Evolutionary conservation across 2,113 vertebrate genomes (phyloP).

Genomic region (Catharus bicknelli): DNA sequence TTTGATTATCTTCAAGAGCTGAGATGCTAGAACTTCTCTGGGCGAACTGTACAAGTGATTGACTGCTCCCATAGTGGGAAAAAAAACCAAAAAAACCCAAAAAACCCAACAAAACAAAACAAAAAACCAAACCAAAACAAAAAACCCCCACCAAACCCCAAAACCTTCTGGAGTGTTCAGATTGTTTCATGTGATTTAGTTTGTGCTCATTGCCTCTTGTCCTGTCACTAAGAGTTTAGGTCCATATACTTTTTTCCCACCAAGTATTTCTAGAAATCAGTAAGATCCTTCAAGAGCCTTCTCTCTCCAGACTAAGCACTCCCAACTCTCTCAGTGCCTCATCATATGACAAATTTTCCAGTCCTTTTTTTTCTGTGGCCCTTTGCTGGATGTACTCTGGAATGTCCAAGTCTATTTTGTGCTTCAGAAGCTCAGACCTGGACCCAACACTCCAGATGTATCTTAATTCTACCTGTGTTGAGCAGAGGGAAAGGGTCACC

Average conservation of each 20-base stretch:
- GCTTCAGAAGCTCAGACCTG: not conserved
- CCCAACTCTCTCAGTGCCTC: not conserved
- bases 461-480: not conserved
- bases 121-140: too few relatives aligned
- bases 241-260: not conserved
- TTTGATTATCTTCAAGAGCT: not conserved
- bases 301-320: not conserved
- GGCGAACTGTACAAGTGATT: not conserved
- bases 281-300: not conserved
- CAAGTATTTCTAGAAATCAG: not conserved
- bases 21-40: not conserved
- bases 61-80: not conserved
- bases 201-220: not conserved
- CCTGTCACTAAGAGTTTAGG: not conserved
- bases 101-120: not conserved
- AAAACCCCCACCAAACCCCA: too few relatives aligned
- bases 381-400: not conserved
- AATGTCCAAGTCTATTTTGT: not conserved
- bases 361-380: not conserved
- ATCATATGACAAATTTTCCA: not conserved
- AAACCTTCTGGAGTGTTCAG: not conserved
- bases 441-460: not conserved
- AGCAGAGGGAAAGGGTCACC: not conserved
- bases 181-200: not conserved
- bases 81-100: accelerated